Evolutionary conservation across 2,797 vertebrate genomes (phyloP).

Genomic region (Iguana delicatissima): DNA sequence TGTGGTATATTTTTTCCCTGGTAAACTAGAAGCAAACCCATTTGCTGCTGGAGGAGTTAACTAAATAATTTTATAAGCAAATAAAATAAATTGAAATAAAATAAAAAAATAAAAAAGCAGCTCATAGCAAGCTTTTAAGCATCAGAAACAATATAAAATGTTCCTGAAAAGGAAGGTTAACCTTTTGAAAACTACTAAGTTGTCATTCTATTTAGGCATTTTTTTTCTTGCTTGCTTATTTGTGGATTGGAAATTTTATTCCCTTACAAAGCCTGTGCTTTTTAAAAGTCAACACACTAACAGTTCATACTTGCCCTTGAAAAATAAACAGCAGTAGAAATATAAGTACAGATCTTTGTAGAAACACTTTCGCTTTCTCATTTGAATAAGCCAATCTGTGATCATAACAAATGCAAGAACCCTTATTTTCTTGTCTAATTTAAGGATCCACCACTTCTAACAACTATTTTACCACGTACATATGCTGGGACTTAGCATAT

Average conservation of each 20-base stretch:
- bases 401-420: background rate
- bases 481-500: background rate
- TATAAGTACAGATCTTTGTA: background rate
- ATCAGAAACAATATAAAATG: background rate
- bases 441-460: background rate
- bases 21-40: conserved; percentile 16
- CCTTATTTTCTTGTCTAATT: background rate
- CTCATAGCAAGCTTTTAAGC: background rate
- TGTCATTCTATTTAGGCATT: background rate
- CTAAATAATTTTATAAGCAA: conserved; percentile 30
- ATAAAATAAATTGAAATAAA: background rate
- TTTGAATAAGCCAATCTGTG: background rate
- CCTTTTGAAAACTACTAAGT: background rate
- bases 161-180: background rate
- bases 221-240: background rate
- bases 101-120: background rate
- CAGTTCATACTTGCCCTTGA: background rate
- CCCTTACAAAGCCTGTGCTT: background rate
- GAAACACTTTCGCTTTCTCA: background rate
- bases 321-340: background rate
- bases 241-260: background rate
- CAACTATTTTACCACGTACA: background rate
- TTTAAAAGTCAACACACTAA: background rate
- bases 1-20: conserved; percentile 21
- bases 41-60: conserved; percentile 45